Evolutionary conservation across 2,888 invertebrate species (phyloP), one percentile per base, ranked within the genome.

Genomic region (Drosophila ustulata): DNA sequence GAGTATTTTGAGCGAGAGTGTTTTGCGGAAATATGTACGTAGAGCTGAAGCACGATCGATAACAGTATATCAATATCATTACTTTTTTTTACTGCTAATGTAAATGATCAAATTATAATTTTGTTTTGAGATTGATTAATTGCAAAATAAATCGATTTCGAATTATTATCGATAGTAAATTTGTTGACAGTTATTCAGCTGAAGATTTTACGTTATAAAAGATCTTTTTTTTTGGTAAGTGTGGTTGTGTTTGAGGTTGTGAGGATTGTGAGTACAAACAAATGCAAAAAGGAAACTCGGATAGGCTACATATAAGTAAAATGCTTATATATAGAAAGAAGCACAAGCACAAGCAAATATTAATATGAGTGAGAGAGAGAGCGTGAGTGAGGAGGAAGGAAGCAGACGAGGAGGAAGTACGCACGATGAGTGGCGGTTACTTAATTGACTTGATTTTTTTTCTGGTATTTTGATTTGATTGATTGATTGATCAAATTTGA

Each of bases 1-100:
- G 83, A 87, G 88, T 88, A 71, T 37, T 37, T 79, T 71, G 86
- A 83, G 86, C 86, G 88, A 88, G 80, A 66, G 66, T 76, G 71
- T 43, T 18, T 18, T 34, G 37, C 37, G 51, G 66, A 56, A 79
- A 69, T 72, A 66, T 71, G 75, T 63, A 69, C 32, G 32, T 45
- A 25, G 51, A 75, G 74, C 69, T 75, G 57, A 49, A 73, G 41
- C 65, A 62, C 65, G 62, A 62, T 74, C 71, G 75, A 74, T 58
- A 65, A 37, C 9, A 13, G 26, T 57, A 61, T 72, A 61, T 72
- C 50, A 47, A 53, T 32, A 56, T 5, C 11, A 45, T 43, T 13
- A 8, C 7, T n/a, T 58, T 50, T 30, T 18, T 18, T 41, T 49
- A 26, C 25, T 11, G 39, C 13, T 32, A 34, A 9, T 52, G 23